These are phyloP conservation scores for Megaceryle alcyon DNA, from an alignment of 2,797 vertebrate genomes.

Conservation along the genomic window DNA sequence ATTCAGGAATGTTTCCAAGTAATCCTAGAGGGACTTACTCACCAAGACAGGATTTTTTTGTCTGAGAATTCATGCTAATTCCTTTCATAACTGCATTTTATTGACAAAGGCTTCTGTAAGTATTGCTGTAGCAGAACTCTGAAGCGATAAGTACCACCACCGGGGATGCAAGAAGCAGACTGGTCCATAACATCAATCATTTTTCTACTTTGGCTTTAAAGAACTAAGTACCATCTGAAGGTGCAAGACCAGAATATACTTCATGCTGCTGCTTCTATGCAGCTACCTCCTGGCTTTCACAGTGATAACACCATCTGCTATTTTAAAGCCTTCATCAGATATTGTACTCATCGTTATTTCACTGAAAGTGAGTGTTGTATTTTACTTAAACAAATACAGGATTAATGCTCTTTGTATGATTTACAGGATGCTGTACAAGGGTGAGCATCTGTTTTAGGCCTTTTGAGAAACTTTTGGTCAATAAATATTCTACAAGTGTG, in stretches of 20 bases:
- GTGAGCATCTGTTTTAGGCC: neutral
- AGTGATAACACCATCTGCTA: conserved; percentile 62
- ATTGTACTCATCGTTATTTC: neutral
- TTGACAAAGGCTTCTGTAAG: conserved; percentile 42
- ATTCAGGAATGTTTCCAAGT: neutral
- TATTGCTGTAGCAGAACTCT: neutral
- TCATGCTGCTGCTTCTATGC: conserved; percentile 6
- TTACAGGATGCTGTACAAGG: neutral
- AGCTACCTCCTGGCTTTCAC: conserved; percentile 28
- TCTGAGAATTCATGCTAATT: neutral
- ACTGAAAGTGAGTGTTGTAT: neutral
- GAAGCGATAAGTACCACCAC: neutral
- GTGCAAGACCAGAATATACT: conserved; percentile 61
- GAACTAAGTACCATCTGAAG: conserved; percentile 42
- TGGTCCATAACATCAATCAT: conserved; percentile 14
- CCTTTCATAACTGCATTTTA: conserved; percentile 5
- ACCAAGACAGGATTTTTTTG: neutral
- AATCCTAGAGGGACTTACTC: neutral
- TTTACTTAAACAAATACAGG: neutral
- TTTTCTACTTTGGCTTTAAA: conserved; percentile 3
- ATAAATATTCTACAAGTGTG: neutral
- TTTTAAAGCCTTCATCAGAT: conserved; percentile 34
- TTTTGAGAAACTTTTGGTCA: conserved; percentile 9
- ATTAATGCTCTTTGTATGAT: neutral
- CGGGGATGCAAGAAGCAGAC: neutral